Percentiles rank a stretch among this genome's conserved stretches.
Evolutionary conservation across 1,140 invertebrate species (phyloP).

Genomic region (Pomacea maculata): DNA sequence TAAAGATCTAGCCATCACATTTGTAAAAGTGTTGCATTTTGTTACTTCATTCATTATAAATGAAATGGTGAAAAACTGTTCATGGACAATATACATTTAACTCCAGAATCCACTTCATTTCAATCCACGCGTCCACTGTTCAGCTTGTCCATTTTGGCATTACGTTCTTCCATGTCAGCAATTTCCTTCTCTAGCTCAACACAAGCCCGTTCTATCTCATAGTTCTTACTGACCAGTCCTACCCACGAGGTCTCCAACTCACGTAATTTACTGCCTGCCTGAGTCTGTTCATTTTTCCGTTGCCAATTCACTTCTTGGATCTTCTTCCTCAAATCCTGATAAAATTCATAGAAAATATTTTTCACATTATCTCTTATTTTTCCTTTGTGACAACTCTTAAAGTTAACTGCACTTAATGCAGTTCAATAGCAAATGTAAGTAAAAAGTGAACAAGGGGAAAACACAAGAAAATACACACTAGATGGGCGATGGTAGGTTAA

Average conservation of each 20-base stretch:
- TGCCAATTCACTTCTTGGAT: slow-evolving; percentile 95
- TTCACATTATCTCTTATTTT: not conserved
- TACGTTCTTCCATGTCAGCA: slow-evolving; percentile 47
- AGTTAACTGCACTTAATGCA: no score
- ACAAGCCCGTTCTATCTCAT: slow-evolving; percentile 78
- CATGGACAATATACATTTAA: no score
- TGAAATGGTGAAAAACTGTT: no score
- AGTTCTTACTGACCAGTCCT: slow-evolving; percentile 94
- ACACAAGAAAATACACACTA: no score
- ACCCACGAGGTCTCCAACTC: slow-evolving; percentile 78
- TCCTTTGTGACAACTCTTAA: not conserved
- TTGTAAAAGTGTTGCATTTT: no score
- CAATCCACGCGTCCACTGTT: not conserved
- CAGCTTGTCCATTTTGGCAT: slow-evolving; percentile 19
- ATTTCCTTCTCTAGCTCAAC: slow-evolving; percentile 69
- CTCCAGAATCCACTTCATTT: no score
- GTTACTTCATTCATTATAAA: no score
- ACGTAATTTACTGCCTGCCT: slow-evolving; percentile 75
- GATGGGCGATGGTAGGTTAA: no score
- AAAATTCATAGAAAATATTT: not conserved
- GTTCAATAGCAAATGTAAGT: not conserved
- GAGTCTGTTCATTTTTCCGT: slow-evolving; percentile 88
- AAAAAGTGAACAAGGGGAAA: no score
- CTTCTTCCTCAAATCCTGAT: slow-evolving; percentile 73
- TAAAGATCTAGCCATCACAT: no score